Percentiles rank a stretch among this genome's conserved stretches.
These are phyloP conservation scores for Drepana falcataria DNA, from an alignment of 2,888 invertebrate species.

Conservation along the genomic window DNA sequence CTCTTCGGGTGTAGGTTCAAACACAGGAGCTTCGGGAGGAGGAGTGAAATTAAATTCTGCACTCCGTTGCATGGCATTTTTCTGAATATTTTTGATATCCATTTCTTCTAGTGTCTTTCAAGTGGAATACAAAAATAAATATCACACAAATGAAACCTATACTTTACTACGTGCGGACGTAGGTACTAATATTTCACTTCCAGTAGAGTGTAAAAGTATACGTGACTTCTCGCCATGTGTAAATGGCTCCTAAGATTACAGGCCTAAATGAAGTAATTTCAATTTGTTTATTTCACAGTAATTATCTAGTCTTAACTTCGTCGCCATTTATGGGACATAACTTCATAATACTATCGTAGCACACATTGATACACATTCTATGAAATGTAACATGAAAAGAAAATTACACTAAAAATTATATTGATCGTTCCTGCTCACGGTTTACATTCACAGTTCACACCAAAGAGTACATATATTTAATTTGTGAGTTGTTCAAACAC, in stretches of 20 bases:
- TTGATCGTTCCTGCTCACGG: too few relatives aligned
- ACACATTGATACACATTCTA: too few relatives aligned
- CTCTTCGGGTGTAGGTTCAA: conserved; percentile 84
- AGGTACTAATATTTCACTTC: conserved; percentile 23
- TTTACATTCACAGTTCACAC: too few relatives aligned
- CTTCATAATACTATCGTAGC: not conserved
- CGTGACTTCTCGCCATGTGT: conserved; percentile 76
- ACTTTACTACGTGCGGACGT: conserved; percentile 15
- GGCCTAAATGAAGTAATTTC: not conserved
- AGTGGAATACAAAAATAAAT: conserved; percentile 3
- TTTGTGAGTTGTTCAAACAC: too few relatives aligned
- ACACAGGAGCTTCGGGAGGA: conserved; percentile 83
- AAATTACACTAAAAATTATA: too few relatives aligned
- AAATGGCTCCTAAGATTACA: conserved; percentile 64
- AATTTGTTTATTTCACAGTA: not conserved
- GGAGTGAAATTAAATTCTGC: conserved; percentile 73
- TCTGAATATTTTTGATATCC: conserved; percentile 72
- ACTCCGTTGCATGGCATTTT: conserved; percentile 75
- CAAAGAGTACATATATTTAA: too few relatives aligned
- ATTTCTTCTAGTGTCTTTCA: conserved; percentile 29
- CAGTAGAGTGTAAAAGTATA: conserved; percentile 40
- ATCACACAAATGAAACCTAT: conserved; percentile 11
- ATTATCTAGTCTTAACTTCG: not conserved
- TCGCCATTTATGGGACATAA: not conserved
- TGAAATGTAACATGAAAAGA: too few relatives aligned